Conservation (phyloP, 1,140 invertebrate species). For the Tetramorium alpestre region DNA sequence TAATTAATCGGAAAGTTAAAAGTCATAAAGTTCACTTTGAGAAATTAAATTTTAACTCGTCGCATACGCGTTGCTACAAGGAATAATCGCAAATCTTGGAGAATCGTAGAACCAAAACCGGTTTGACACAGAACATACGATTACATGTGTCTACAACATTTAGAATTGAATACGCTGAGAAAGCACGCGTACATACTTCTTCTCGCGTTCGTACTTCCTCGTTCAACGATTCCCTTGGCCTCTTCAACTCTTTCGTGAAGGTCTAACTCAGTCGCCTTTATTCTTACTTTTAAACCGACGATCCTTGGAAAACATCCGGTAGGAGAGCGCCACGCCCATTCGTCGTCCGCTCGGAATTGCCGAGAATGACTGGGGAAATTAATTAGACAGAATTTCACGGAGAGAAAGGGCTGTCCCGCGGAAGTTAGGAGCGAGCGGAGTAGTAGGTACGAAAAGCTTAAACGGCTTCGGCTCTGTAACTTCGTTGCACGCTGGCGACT, state of each 20-base stretch:
- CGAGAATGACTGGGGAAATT: constrained; percentile 77
- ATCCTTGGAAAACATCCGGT: constrained; percentile 56
- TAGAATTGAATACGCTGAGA: constrained; percentile 32
- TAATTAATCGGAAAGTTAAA: background rate
- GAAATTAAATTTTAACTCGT: constrained; percentile 8
- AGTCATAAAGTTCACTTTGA: background rate
- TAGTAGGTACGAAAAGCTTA: constrained; percentile 48
- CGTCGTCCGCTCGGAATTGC: constrained; percentile 77
- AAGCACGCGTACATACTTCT: constrained; percentile 34
- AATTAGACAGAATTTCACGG: constrained; percentile 78
- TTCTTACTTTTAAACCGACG: constrained; percentile 53
- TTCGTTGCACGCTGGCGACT: constrained; percentile 38
- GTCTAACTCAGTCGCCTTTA: constrained; percentile 5
- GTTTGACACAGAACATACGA: constrained; percentile 25
- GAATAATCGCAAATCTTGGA: constrained; percentile 10
- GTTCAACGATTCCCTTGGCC: constrained; percentile 31
- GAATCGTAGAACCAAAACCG: constrained; percentile 14
- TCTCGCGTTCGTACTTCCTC: constrained; percentile 24
- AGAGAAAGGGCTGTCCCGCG: constrained; percentile 47
- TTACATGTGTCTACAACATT: constrained; percentile 45
- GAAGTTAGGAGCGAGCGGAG: constrained; percentile 60
- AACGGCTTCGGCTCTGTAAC: constrained; percentile 51
- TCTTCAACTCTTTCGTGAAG: background rate
- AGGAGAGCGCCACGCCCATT: constrained; percentile 77
- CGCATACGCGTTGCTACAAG: background rate